phyloP scores from a whole-genome alignment of 2,797 vertebrate species.

The Adelosebastes latens region DNA sequence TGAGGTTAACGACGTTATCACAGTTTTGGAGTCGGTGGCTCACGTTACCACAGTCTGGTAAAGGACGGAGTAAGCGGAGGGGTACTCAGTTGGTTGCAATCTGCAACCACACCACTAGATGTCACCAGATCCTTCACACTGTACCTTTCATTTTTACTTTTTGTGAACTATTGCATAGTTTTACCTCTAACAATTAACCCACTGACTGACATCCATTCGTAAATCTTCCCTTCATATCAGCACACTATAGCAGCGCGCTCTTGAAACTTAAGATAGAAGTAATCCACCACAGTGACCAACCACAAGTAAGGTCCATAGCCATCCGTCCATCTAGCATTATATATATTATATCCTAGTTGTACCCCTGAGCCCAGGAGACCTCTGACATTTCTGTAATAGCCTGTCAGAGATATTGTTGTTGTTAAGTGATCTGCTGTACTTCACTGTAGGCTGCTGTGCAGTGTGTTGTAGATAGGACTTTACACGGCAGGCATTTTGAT shows the following conservation, averaged over 20 bases:
- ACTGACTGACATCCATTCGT: neutral
- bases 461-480: neutral
- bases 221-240: neutral
- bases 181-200: neutral
- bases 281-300: neutral
- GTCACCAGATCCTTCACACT: too few species aligned
- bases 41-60: too few species aligned
- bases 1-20: too few species aligned
- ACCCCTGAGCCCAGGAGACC: neutral
- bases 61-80: too few species aligned
- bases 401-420: constrained; percentile 1
- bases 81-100: too few species aligned
- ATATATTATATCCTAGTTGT: neutral
- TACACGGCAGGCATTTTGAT: neutral
- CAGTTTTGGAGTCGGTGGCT: too few species aligned
- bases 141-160: neutral
- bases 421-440: neutral
- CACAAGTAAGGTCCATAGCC: neutral
- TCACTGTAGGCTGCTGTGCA: neutral
- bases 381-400: constrained; percentile 25
- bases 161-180: neutral
- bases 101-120: too few species aligned
- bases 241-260: neutral
- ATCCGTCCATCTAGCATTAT: neutral
- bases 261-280: neutral